Evolutionary conservation across 2,888 invertebrate species (phyloP), one percentile per base, ranked within the genome.

Genomic region (Actias luna): DNA sequence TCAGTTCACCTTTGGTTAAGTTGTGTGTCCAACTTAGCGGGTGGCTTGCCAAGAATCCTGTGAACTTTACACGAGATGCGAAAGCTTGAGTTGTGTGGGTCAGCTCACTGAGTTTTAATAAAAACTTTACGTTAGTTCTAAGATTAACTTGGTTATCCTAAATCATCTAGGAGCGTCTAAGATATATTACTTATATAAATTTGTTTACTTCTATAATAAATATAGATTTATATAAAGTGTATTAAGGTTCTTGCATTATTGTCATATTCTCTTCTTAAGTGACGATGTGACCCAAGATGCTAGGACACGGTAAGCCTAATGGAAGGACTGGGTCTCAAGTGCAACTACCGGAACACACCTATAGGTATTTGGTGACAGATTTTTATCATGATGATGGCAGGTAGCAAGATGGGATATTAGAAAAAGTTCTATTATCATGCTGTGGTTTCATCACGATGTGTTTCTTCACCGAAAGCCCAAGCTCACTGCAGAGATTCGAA

Each of bases 1-100:
- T 35, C 25, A 42, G 63, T 65, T 68, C 69, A 72, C 68, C 68
- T 72, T 67, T 67, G 67, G 65, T 70, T 69, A 70, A 70, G 70
- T 70, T 72, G 69, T 66, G 65, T 62, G 61, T 63, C 63, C 59
- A 72, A 71, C 57, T 70, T 69, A 52, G 52, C 29, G 64, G 42
- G 59, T 29, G 29, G n/a, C 39, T 39, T 59, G 59, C 59, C 59
- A 59, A 59, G 59, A 59, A 59, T 42, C n/a, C 25, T 29, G 55
- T n/a, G 29, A n/a, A 29, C 29, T 55, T 55, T 55, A 27, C 5
- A 29, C 16, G 22, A n/a, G 27, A 55, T 52, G 55, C 7, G 27
- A 55, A 55, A 29, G n/a, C 16, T 55, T 29, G 27, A 29, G n/a
- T 18, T 27, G 55, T 27, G 55, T 29, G 29, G 55, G 29, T 29